A percentile compares a stretch with the other conserved stretches of the same genome.
Evolutionary conservation across 2,797 vertebrate genomes (phyloP).

Genomic region (Anguilla anguilla): DNA sequence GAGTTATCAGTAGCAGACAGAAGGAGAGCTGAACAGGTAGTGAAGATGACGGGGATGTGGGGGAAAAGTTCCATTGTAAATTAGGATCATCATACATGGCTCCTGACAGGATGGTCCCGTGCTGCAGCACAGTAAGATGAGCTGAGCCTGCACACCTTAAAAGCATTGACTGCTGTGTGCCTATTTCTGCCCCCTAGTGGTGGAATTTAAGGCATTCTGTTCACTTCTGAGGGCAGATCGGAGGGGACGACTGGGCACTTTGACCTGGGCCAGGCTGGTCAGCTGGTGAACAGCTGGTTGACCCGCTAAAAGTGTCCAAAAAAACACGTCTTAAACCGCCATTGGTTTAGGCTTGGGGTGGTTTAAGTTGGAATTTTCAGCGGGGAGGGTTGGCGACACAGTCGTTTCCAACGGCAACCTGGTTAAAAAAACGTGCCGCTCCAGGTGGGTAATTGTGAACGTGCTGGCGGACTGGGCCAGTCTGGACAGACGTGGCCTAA

Average conservation of each 20-base stretch:
- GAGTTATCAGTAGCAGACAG: constrained; percentile 67
- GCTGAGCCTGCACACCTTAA: not conserved
- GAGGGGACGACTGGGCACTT: too few species aligned
- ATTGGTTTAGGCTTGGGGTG: too few species aligned
- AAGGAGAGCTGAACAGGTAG: constrained; percentile 51
- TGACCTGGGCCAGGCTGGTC: too few species aligned
- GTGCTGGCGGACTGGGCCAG: constrained; percentile 49
- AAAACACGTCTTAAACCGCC: too few species aligned
- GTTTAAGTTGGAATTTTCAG: too few species aligned
- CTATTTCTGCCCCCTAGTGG: not conserved
- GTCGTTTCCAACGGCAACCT: not conserved
- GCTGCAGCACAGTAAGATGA: not conserved
- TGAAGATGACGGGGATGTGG: not conserved
- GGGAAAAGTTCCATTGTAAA: constrained; percentile 67
- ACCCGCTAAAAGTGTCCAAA: too few species aligned
- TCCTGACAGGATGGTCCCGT: not conserved
- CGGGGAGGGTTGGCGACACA: not conserved
- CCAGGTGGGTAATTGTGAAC: constrained; percentile 62
- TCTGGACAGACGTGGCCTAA: not conserved
- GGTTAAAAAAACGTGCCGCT: not conserved
- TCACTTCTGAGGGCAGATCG: not conserved
- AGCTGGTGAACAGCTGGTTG: too few species aligned
- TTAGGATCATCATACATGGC: constrained; percentile 68
- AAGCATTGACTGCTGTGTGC: not conserved
- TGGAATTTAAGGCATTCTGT: not conserved